Conservation (phyloP, 1,140 invertebrate genomes). For the Drosophila punjabiensis region DNA sequence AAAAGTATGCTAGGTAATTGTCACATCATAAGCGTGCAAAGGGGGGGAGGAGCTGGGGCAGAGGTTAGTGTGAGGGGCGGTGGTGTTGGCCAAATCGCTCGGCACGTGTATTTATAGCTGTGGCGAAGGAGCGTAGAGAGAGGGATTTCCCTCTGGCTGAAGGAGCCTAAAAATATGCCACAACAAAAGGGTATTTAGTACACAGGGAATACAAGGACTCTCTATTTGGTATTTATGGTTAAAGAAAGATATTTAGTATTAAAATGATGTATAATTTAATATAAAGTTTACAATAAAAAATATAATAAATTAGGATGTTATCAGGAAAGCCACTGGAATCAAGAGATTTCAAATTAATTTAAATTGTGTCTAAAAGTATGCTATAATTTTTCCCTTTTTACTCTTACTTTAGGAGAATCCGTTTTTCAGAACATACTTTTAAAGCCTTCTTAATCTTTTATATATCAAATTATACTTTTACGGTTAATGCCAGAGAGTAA, state of each 20-base stretch:
- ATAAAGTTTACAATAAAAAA: not conserved
- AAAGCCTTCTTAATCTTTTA: not conserved
- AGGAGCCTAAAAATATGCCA: constrained; percentile 58
- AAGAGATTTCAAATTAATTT: not conserved
- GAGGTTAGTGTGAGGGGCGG: not conserved
- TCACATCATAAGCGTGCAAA: constrained; percentile 33
- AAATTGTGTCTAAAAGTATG: not conserved
- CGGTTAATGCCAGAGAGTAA: accelerated
- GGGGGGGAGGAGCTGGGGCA: not conserved
- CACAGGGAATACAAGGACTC: not conserved
- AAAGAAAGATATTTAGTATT: not conserved
- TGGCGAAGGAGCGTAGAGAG: not conserved
- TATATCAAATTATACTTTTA: not conserved
- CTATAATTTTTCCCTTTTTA: not conserved
- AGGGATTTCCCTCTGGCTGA: not conserved
- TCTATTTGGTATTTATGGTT: not conserved
- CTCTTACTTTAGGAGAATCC: not conserved
- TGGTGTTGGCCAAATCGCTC: constrained; percentile 7
- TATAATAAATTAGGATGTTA: not conserved
- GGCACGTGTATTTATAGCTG: constrained; percentile 60
- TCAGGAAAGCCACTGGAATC: not conserved
- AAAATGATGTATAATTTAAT: not conserved
- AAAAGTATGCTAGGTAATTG: constrained; percentile 58
- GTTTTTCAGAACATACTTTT: not conserved
- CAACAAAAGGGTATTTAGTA: constrained; percentile 3